These are phyloP conservation scores for Silurus meridionalis DNA, from an alignment of 2,113 vertebrate species.

Conservation along the genomic window DNA sequence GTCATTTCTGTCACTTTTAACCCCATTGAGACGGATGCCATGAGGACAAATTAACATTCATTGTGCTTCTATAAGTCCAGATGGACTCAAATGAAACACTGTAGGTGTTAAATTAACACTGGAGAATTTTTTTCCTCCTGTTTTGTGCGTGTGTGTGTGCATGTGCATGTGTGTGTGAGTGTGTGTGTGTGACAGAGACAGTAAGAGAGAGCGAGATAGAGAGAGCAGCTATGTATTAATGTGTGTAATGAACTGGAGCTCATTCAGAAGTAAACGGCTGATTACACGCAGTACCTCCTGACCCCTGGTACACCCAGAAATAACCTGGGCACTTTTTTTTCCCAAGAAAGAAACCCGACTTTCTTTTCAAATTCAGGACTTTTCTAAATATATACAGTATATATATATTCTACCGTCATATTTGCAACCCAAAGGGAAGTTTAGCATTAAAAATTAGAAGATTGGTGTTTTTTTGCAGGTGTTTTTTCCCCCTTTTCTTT, in stretches of 20 bases:
- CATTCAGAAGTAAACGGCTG: not conserved
- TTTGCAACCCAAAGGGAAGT: not conserved
- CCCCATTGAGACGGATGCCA: constrained; percentile 5
- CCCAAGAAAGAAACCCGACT: not conserved
- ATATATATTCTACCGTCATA: not conserved
- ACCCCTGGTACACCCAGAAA: not conserved
- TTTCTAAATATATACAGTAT: not conserved
- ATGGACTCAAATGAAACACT: not conserved
- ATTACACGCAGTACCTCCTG: not conserved
- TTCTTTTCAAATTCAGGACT: not conserved
- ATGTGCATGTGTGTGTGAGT: too few species aligned
- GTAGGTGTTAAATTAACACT: constrained; percentile 23
- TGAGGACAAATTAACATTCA: constrained; percentile 10
- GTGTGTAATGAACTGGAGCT: not conserved
- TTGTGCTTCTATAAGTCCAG: constrained; percentile 21
- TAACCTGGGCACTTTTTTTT: too few species aligned
- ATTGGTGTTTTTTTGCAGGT: not conserved
- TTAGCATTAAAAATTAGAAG: not conserved
- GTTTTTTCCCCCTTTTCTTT: not conserved
- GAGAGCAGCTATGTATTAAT: constrained; percentile 1
- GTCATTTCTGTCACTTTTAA: constrained; percentile 16
- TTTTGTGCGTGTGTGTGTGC: not conserved
- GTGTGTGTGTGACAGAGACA: not conserved
- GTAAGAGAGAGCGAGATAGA: not conserved
- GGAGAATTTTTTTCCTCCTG: not conserved